A percentile compares a stretch with the other conserved stretches of the same genome.
Conservation (phyloP, 92 coral and sea anemone genomes). For the Galaxea fascicularis region DNA sequence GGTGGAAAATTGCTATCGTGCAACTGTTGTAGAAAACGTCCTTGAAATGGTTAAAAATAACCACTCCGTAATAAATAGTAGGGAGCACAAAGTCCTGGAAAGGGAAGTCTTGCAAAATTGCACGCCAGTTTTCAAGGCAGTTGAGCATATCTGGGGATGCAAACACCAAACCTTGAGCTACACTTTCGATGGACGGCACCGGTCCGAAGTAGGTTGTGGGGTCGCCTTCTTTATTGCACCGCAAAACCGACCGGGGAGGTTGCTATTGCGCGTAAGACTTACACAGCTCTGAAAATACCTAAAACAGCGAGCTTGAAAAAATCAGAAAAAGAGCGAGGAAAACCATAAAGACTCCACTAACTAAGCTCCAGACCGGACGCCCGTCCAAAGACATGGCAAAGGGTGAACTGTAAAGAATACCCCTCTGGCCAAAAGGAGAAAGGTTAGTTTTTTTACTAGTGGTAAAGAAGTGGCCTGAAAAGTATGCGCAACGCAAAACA, state of each 20-base stretch:
- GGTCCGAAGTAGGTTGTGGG: slow-evolving; percentile 56
- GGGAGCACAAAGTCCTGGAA: background rate
- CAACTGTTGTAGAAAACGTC: background rate
- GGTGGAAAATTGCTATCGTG: background rate
- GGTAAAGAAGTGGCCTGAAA: background rate
- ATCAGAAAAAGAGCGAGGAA: background rate
- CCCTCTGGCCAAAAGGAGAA: slow-evolving; percentile 7
- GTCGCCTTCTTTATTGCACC: slow-evolving; percentile 53
- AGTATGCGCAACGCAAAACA: background rate
- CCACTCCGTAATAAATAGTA: background rate
- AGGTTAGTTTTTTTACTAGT: background rate
- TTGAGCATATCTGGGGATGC: slow-evolving; percentile 29
- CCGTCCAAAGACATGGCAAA: background rate
- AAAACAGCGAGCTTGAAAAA: no score
- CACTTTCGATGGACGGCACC: slow-evolving; percentile 34
- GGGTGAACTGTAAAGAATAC: background rate
- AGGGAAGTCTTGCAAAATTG: background rate
- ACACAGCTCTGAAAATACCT: no score
- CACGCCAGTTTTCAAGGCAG: background rate
- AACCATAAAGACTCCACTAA: background rate
- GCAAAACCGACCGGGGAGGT: background rate
- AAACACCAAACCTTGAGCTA: slow-evolving; percentile 7
- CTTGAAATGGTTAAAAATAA: background rate
- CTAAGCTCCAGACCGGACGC: background rate
- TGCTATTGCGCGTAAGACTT: no score